Evolutionary conservation across 2,888 invertebrate species (phyloP).

Genomic region (Cephonodes hylas): DNA sequence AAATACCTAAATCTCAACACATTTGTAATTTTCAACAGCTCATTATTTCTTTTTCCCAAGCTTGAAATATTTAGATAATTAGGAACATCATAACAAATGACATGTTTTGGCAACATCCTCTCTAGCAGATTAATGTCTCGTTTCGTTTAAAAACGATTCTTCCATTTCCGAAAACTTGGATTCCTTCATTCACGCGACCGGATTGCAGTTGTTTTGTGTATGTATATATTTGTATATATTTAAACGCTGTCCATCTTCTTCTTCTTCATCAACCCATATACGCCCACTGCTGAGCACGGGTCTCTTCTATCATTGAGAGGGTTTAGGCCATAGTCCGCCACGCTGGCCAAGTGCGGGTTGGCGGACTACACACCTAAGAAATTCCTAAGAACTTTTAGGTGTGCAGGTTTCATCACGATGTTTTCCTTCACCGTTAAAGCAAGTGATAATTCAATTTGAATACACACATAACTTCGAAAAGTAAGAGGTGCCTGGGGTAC

Average conservation of each 20-base stretch:
- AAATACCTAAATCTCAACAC: background rate
- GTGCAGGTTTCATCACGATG: no score
- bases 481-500: no score
- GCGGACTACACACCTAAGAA: no score
- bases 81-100: slow-evolving; percentile 34
- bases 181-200: background rate
- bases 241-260: background rate
- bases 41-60: background rate
- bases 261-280: no score
- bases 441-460: no score
- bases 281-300: no score
- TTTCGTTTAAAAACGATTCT: background rate
- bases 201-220: background rate
- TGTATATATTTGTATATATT: background rate
- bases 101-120: slow-evolving; percentile 36
- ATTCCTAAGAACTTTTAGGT: no score
- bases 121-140: background rate
- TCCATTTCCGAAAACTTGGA: background rate
- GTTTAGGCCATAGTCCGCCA: no score
- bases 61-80: slow-evolving; percentile 28
- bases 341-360: no score
- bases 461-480: no score
- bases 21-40: background rate
- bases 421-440: no score
- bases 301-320: no score